A percentile compares a stretch with the other conserved stretches of the same genome.
Evolutionary conservation across 2,797 vertebrate genomes (phyloP).

Genomic region (Myotis findleyi): DNA sequence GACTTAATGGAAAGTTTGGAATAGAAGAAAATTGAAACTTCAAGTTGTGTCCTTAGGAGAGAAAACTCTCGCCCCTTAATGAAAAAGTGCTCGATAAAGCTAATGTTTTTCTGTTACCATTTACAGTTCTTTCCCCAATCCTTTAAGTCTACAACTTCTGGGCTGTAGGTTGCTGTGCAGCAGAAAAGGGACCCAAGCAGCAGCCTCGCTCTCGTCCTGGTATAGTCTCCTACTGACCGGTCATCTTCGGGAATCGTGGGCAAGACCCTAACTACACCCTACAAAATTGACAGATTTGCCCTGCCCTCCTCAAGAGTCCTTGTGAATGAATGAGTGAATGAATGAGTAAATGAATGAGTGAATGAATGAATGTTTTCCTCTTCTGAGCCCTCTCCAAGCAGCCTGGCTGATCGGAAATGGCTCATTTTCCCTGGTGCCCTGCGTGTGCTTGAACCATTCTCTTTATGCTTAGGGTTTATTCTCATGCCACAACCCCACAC

Average conservation of each 20-base stretch:
- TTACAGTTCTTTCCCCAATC: not conserved
- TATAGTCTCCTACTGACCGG: not conserved
- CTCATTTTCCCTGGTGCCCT: not conserved
- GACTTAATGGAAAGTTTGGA: conserved; percentile 48
- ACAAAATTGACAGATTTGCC: not conserved
- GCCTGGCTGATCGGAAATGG: not conserved
- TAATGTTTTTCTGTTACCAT: not conserved
- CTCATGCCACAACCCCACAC: fast-evolving
- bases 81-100: not conserved
- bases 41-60: not conserved
- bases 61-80: conserved; percentile 35
- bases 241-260: no score
- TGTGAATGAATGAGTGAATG: not conserved
- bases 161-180: not conserved
- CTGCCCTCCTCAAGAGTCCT: not conserved
- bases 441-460: not conserved
- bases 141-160: not conserved
- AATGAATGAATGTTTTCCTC: not conserved
- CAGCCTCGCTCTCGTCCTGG: not conserved
- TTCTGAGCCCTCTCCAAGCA: not conserved
- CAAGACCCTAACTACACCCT: not conserved
- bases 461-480: not conserved
- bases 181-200: not conserved
- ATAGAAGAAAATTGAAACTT: conserved; percentile 56
- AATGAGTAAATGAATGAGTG: not conserved